Evolutionary conservation across 2,797 vertebrate genomes (phyloP).

Genomic region (Notoglanidium macrostoma): DNA sequence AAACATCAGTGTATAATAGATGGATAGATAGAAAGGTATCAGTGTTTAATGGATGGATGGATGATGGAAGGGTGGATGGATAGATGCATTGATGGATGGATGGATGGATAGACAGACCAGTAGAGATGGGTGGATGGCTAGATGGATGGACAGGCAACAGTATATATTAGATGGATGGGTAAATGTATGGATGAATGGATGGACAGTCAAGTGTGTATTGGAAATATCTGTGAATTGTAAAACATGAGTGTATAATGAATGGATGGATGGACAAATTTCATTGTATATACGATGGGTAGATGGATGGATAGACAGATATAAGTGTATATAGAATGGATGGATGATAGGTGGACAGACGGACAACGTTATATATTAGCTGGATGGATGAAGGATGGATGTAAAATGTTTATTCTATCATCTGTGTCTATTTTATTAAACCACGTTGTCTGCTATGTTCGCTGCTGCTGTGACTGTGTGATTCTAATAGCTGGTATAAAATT

Average conservation of each 20-base stretch:
- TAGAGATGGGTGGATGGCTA: background rate
- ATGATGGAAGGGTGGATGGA: background rate
- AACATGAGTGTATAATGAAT: background rate
- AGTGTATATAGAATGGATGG: background rate
- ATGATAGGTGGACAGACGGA: background rate
- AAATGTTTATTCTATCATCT: background rate
- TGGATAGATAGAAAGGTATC: background rate
- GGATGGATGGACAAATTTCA: background rate
- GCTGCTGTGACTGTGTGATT: constrained; percentile 22
- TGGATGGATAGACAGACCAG: background rate
- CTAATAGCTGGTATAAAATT: background rate
- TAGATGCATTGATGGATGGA: background rate
- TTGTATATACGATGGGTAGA: background rate
- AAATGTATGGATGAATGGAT: background rate
- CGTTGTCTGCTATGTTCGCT: background rate
- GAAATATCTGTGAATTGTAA: background rate
- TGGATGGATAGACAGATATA: background rate
- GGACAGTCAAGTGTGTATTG: background rate
- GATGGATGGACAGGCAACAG: background rate
- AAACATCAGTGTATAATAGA: background rate
- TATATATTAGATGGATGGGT: background rate
- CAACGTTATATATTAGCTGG: background rate
- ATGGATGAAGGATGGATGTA: background rate
- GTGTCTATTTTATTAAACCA: background rate
- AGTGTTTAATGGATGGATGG: background rate